These are phyloP conservation scores for Asteroscopus sphinx DNA, from an alignment of 2,888 invertebrate species.

Conservation along the genomic window DNA sequence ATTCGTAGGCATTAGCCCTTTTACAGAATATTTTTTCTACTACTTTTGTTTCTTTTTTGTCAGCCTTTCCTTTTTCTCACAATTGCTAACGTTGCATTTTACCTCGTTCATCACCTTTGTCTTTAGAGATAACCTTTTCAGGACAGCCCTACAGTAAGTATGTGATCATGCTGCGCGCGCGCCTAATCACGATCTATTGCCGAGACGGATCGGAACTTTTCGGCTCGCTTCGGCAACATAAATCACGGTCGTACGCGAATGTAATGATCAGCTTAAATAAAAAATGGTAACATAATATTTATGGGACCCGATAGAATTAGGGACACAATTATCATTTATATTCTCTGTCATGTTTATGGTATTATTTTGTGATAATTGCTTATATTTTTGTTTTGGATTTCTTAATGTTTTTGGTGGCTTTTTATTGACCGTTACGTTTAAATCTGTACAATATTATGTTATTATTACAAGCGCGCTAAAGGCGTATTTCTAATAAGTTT, in stretches of 20 bases:
- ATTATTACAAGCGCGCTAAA: background rate
- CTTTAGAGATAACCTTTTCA: background rate
- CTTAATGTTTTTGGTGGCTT: constrained; percentile 12
- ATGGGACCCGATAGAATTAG: constrained; percentile 52
- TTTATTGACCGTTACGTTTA: constrained; percentile 3
- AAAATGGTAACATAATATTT: constrained; percentile 59
- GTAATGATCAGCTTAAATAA: constrained; percentile 65
- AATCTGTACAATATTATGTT: background rate
- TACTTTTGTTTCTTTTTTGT: no score
- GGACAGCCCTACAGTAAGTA: constrained; percentile 45
- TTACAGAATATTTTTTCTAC: no score
- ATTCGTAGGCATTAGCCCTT: no score
- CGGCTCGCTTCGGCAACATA: constrained; percentile 61
- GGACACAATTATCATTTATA: constrained; percentile 56
- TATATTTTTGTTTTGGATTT: constrained; percentile 31
- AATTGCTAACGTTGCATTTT: background rate
- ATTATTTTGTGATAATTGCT: constrained; percentile 47
- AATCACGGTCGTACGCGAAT: constrained; percentile 74
- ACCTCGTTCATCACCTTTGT: background rate
- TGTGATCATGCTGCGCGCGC: constrained; percentile 70
- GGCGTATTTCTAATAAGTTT: no score
- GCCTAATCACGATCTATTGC: constrained; percentile 71
- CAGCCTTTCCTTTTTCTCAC: no score
- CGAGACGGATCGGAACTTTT: constrained; percentile 59
- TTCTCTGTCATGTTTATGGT: constrained; percentile 53